Base-by-base conservation (phyloP, 2,888 invertebrate species). In the Malachius bipustulatus region DNA sequence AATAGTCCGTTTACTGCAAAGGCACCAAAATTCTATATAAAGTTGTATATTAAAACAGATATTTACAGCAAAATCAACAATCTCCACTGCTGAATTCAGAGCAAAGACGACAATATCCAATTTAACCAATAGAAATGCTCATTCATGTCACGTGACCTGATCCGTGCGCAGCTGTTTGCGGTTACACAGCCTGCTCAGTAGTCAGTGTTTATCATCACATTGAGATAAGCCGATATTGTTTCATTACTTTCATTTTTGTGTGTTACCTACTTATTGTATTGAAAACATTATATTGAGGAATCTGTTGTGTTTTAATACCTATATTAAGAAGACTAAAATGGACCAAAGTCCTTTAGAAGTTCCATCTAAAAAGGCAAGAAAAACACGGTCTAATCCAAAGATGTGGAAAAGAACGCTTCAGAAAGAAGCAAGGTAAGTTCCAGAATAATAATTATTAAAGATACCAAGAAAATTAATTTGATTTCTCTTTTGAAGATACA, bases 371-470 rank as follows among this genome's bases (percentile, higher is more conserved):
- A 19, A 19, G 6, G 24, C 24, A 6, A 19, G 24, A 19, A 19
- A 19, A 19, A 19, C 6, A n/a, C 24, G 24, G 24, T 19, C n/a
- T 6, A 19, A 8, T 8, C 24, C 24, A 19, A 19, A 19, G 6
- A 19, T 19, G 24, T 19, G 24, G n/a, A 19, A 19, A 19, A 6
- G 24, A n/a, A 19, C 24, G 24, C 24, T 19, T 6, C 24, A 19
- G 24, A 19, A 19, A 19, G 24, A 19, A 19, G 24, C 24, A 19
- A 19, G 24, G 24, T 19, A 19, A 6, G 24, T 19, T 8, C 24
- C n/a, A 8, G 24, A 19, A 19, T 19, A n/a, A 19, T 19, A 19
- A 19, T 19, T n/a, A n/a, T 19, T 19, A 19, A 6, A 19, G n/a
- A n/a, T 19, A 8, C 24, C 24, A 8, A 19, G 24, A 19, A 19